A percentile compares a stretch with the other conserved stretches of the same genome.
Evolutionary conservation across 2,888 invertebrate species (phyloP).

Genomic region (Lymantria monacha): DNA sequence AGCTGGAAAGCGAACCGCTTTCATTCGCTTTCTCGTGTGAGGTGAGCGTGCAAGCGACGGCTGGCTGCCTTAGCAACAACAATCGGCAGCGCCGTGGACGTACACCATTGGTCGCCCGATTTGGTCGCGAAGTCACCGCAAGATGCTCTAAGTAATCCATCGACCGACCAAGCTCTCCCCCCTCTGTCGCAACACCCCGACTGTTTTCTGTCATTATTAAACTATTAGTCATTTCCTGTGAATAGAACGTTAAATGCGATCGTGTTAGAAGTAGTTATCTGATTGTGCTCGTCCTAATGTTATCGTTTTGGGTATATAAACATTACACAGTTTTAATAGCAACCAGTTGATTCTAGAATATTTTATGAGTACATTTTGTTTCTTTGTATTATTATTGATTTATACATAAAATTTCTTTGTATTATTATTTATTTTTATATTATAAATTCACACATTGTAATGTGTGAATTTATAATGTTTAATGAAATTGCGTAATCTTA

Average conservation of each 20-base stretch:
- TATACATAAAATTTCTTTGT: too few relatives aligned
- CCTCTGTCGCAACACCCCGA: slow-evolving; percentile 1
- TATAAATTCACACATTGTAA: too few relatives aligned
- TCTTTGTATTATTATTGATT: too few relatives aligned
- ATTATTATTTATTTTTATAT: too few relatives aligned
- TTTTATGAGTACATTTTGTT: too few relatives aligned
- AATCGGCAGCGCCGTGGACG: slow-evolving; percentile 23
- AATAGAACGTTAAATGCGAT: neutral
- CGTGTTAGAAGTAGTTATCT: neutral
- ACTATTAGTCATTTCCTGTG: slow-evolving; percentile 30
- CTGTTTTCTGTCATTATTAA: slow-evolving; percentile 17
- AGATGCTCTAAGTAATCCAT: slow-evolving; percentile 7
- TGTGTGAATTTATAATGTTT: too few relatives aligned
- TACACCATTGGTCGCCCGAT: slow-evolving; percentile 30
- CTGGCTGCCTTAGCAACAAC: slow-evolving; percentile 43
- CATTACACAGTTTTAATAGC: too few relatives aligned
- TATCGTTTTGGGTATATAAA: too few relatives aligned
- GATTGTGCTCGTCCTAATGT: neutral
- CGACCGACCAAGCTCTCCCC: neutral
- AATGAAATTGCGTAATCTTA: too few relatives aligned
- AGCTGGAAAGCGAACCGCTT: slow-evolving; percentile 65
- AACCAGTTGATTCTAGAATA: too few relatives aligned
- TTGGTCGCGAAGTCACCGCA: slow-evolving; percentile 16
- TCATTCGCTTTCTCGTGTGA: slow-evolving; percentile 64
- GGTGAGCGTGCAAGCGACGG: slow-evolving; percentile 33